Percentiles rank a stretch among this genome's conserved stretches.
Conservation (phyloP, 2,113 vertebrate genomes). For the Canis aureus region DNA sequence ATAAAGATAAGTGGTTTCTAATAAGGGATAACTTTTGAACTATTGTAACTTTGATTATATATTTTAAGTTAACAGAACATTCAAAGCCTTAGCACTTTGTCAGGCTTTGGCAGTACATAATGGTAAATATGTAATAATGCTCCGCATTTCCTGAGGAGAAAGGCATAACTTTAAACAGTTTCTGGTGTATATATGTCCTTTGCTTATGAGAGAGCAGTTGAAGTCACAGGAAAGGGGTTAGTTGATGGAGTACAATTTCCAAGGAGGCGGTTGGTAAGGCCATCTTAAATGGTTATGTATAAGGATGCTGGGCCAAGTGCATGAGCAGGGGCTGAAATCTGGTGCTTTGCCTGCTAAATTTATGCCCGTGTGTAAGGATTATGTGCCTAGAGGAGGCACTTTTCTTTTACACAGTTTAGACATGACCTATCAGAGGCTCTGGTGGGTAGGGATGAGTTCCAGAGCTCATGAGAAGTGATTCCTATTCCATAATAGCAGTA, state of each 20-base stretch:
- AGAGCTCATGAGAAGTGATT: slow-evolving; percentile 15
- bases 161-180: slow-evolving; percentile 32
- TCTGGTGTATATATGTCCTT: background rate
- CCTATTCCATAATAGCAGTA: background rate
- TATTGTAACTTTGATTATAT: slow-evolving; percentile 32
- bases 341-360: background rate
- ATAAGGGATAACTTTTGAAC: slow-evolving; percentile 45
- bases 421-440: background rate
- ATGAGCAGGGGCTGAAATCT: background rate
- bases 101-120: slow-evolving; percentile 26
- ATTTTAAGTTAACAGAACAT: slow-evolving; percentile 57
- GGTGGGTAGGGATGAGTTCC: background rate
- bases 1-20: slow-evolving; percentile 59
- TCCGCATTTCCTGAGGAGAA: slow-evolving; percentile 49
- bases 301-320: background rate
- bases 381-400: background rate
- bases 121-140: slow-evolving; percentile 14
- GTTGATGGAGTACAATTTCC: background rate
- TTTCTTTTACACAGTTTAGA: background rate
- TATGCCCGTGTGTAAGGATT: background rate
- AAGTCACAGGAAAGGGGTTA: background rate
- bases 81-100: slow-evolving; percentile 23
- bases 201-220: background rate
- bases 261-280: background rate
- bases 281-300: background rate